Evolutionary conservation across 2,113 vertebrate genomes (phyloP).

Genomic region (Psephotus haematonotus): DNA sequence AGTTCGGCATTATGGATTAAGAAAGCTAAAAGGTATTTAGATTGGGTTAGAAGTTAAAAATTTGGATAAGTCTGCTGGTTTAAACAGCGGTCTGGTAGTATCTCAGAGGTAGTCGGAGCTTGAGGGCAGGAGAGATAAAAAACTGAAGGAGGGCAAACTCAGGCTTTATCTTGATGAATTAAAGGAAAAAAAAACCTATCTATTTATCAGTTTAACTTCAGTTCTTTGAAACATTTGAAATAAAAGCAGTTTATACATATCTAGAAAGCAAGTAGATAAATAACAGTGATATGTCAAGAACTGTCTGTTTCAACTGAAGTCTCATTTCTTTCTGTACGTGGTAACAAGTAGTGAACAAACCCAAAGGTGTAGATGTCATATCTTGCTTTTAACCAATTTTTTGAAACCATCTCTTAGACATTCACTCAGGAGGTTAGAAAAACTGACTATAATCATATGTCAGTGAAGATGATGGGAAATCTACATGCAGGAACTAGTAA

Average conservation of each 20-base stretch:
- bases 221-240: not conserved
- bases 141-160: not conserved
- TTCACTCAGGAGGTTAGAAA: not conserved
- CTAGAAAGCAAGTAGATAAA: not conserved
- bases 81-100: not conserved
- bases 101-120: not conserved
- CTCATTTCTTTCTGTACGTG: not conserved
- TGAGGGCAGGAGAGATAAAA: not conserved
- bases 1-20: not conserved
- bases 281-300: not conserved
- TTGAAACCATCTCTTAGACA: not conserved
- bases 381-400: not conserved
- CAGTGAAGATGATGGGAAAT: not conserved
- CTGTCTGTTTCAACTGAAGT: not conserved
- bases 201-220: not conserved
- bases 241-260: not conserved
- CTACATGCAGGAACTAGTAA: not conserved
- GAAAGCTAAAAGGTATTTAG: not conserved
- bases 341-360: not conserved
- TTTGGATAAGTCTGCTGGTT: not conserved
- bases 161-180: not conserved
- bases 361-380: not conserved
- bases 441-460: not conserved
- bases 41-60: not conserved
- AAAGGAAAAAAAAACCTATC: not conserved